Percentiles rank a stretch among this genome's conserved stretches.
These are phyloP conservation scores for Knipowitschia caucasica DNA, from an alignment of 2,797 vertebrate species.

Conservation along the genomic window DNA sequence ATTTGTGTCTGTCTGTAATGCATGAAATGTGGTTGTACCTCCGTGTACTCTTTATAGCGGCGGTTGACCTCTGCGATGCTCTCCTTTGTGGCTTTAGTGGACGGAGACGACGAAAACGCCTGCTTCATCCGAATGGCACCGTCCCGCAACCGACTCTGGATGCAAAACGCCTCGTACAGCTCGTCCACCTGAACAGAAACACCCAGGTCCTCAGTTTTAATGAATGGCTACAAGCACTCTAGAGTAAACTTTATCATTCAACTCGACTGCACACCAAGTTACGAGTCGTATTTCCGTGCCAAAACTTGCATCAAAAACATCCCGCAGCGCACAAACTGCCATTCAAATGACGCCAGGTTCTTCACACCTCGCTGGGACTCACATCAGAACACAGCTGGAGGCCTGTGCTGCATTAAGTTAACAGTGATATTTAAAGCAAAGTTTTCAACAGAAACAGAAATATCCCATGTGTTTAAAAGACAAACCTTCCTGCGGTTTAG, in stretches of 20 bases:
- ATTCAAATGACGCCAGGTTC: conserved; percentile 38
- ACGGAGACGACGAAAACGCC: conserved; percentile 90
- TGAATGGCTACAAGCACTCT: conserved; percentile 1
- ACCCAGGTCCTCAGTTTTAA: conserved; percentile 25
- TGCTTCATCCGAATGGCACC: conserved; percentile 97
- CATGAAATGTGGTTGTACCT: conserved; percentile 72
- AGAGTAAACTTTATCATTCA: neutral
- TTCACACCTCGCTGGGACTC: conserved; percentile 31
- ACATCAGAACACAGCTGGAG: conserved; percentile 22
- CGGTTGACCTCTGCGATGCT: conserved; percentile 91
- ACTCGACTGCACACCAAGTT: neutral
- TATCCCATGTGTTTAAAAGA: neutral
- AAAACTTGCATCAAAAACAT: conserved; percentile 37
- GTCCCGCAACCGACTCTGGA: conserved; percentile 92
- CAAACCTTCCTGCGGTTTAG: too few species aligned
- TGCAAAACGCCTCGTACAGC: conserved; percentile 95
- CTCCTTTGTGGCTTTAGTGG: conserved; percentile 91
- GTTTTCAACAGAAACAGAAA: conserved; percentile 9
- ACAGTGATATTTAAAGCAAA: neutral
- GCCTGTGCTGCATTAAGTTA: conserved; percentile 11
- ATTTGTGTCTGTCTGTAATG: neutral
- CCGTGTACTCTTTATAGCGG: conserved; percentile 93
- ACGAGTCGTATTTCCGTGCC: conserved; percentile 24
- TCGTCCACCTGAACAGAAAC: conserved; percentile 87
- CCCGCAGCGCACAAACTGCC: conserved; percentile 33